Evolutionary conservation across 2,797 vertebrate genomes (phyloP).

Genomic region (Pseudomugil gertrudae): DNA sequence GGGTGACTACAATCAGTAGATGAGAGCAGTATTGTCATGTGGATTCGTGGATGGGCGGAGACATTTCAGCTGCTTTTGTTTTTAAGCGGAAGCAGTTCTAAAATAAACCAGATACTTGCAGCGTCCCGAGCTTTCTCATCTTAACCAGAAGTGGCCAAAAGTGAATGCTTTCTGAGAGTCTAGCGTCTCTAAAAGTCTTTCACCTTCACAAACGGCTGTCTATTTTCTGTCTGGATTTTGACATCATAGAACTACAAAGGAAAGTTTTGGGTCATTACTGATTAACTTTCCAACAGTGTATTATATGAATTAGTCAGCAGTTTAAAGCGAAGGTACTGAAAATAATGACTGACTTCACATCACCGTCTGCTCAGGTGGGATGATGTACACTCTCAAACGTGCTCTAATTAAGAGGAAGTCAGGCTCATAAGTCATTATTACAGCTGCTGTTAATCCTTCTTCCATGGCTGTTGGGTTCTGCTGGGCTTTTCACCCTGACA

Average conservation of each 20-base stretch:
- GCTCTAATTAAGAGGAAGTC: not conserved
- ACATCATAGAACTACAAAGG: not conserved
- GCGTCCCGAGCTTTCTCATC: not conserved
- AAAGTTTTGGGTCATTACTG: not conserved
- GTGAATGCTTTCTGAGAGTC: too few relatives aligned
- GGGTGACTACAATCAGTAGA: not conserved
- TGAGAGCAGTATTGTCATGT: not conserved
- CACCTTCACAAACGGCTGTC: too few relatives aligned
- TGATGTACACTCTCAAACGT: not conserved
- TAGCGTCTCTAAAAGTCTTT: too few relatives aligned
- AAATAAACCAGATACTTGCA: not conserved
- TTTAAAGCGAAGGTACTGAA: not conserved
- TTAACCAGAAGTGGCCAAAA: not conserved
- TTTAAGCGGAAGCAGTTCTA: not conserved
- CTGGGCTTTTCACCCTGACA: slow-evolving; percentile 38
- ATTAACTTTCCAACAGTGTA: not conserved
- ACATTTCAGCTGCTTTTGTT: not conserved
- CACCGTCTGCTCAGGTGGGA: not conserved
- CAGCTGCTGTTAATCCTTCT: slow-evolving; percentile 43
- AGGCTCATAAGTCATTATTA: slow-evolving; percentile 30
- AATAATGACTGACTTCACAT: not conserved
- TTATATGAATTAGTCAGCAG: not conserved
- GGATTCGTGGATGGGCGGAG: not conserved
- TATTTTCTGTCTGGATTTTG: too few relatives aligned
- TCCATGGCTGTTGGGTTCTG: slow-evolving; percentile 23